Percentiles rank a stretch among this genome's conserved stretches.
Conservation (phyloP, 2,797 vertebrate genomes). For the Arrhamphus sclerolepis region DNA sequence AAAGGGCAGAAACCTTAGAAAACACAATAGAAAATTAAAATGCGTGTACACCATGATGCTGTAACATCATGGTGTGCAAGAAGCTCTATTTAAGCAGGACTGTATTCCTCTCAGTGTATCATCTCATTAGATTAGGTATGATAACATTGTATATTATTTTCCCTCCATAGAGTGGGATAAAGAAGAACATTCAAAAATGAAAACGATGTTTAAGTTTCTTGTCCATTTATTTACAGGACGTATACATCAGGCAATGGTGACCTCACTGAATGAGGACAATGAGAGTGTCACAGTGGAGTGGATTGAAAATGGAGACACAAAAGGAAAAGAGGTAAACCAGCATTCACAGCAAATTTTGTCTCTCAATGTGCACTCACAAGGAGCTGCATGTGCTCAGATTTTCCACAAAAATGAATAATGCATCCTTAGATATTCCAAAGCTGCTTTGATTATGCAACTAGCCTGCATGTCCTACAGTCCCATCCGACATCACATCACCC, state of each 20-base stretch:
- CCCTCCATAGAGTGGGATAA: too few species aligned
- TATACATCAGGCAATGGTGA: constrained; percentile 99
- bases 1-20: too few species aligned
- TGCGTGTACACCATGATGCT: too few species aligned
- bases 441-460: constrained; percentile 39
- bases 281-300: constrained; percentile 98
- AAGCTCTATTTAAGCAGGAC: too few species aligned
- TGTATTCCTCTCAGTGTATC: too few species aligned
- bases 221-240: constrained; percentile 80
- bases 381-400: constrained; percentile 25
- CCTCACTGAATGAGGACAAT: constrained; percentile 94
- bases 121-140: too few species aligned
- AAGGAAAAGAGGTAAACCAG: constrained; percentile 95
- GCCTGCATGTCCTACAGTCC: constrained; percentile 12
- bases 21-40: too few species aligned
- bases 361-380: constrained; percentile 15
- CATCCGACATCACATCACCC: constrained; percentile 8
- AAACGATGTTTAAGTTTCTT: background rate
- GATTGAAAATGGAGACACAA: constrained; percentile 99
- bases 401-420: constrained; percentile 60
- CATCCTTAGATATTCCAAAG: constrained; percentile 40
- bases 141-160: too few species aligned
- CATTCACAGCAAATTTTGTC: constrained; percentile 15
- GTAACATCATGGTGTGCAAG: too few species aligned
- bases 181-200: too few species aligned